These are phyloP conservation scores for Pogonocherus hispidulus DNA, from an alignment of 2,888 invertebrate species.

Conservation along the genomic window DNA sequence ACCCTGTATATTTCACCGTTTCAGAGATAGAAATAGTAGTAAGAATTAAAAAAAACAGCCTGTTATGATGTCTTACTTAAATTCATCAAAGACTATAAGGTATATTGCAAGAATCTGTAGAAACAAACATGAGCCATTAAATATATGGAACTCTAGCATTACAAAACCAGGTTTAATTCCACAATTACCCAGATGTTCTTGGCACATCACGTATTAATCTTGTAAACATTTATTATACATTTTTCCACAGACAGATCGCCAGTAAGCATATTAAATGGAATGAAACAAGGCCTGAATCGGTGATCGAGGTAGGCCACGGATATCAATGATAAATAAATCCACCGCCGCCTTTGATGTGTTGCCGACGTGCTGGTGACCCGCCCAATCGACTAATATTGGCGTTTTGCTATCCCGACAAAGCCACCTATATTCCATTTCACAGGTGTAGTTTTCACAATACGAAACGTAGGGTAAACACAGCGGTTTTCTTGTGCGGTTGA, in stretches of 20 bases:
- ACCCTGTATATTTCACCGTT: too few relatives aligned
- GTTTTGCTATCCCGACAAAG: slow-evolving; percentile 40
- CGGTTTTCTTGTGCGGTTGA: slow-evolving; percentile 29
- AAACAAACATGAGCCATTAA: background rate
- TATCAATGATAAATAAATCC: slow-evolving; percentile 46
- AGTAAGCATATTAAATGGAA: slow-evolving; percentile 42
- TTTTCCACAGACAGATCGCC: slow-evolving; percentile 32
- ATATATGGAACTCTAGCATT: background rate
- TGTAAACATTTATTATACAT: slow-evolving; percentile 35
- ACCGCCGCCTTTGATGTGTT: slow-evolving; percentile 46
- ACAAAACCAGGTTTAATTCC: slow-evolving; percentile 18
- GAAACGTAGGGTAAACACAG: slow-evolving; percentile 7
- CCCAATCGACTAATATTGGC: slow-evolving; percentile 48
- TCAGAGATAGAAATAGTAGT: too few relatives aligned
- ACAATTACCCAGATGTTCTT: slow-evolving; percentile 24
- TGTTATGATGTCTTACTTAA: too few relatives aligned
- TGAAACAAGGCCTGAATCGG: slow-evolving; percentile 39
- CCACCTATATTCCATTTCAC: slow-evolving; percentile 29
- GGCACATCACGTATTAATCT: slow-evolving; percentile 10
- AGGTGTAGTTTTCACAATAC: slow-evolving; percentile 19
- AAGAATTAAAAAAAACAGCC: too few relatives aligned
- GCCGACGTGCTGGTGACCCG: slow-evolving; percentile 37
- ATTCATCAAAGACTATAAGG: too few relatives aligned
- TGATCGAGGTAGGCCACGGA: slow-evolving; percentile 43
- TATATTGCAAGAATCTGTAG: background rate